Conservation (phyloP, 2,113 vertebrate species). For the Notothenia coriiceps region DNA sequence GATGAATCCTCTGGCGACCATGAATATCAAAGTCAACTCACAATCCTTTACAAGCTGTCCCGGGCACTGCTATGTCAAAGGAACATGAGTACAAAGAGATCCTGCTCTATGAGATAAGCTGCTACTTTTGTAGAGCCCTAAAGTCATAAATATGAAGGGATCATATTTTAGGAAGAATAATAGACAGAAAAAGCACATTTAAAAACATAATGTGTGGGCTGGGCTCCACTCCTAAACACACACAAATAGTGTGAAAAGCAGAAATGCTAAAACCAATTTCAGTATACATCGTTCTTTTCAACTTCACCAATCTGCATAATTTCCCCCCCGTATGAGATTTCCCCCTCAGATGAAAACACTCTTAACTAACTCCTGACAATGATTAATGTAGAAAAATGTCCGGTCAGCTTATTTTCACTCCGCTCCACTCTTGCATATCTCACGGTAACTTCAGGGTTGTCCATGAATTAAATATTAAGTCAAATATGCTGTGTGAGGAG, state of each 20-base stretch:
- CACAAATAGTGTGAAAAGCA: slow-evolving; percentile 4
- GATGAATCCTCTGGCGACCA: neutral
- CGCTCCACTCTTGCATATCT: slow-evolving; percentile 41
- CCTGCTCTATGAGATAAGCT: neutral
- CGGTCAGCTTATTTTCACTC: slow-evolving; percentile 57
- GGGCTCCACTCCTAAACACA: neutral
- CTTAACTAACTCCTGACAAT: slow-evolving; percentile 39
- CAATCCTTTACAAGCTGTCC: neutral
- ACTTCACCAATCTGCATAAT: slow-evolving; percentile 31
- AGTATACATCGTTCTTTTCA: slow-evolving; percentile 2
- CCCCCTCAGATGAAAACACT: slow-evolving; percentile 40
- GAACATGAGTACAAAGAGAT: neutral
- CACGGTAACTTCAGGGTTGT: slow-evolving; percentile 53
- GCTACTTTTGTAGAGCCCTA: neutral
- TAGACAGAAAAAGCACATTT: neutral
- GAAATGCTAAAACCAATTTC: slow-evolving; percentile 3
- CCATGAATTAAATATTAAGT: slow-evolving; percentile 71
- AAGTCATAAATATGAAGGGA: neutral
- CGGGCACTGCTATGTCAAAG: neutral
- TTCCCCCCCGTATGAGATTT: slow-evolving; percentile 42
- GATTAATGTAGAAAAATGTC: slow-evolving; percentile 69
- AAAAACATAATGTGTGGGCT: neutral
- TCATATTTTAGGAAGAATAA: neutral
- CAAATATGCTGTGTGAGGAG: slow-evolving; percentile 16
- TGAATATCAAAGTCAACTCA: neutral